Percentiles rank a stretch among this genome's conserved stretches.
phyloP scores from a whole-genome alignment of 2,888 invertebrate genomes.

The Hedychridium roseum region DNA sequence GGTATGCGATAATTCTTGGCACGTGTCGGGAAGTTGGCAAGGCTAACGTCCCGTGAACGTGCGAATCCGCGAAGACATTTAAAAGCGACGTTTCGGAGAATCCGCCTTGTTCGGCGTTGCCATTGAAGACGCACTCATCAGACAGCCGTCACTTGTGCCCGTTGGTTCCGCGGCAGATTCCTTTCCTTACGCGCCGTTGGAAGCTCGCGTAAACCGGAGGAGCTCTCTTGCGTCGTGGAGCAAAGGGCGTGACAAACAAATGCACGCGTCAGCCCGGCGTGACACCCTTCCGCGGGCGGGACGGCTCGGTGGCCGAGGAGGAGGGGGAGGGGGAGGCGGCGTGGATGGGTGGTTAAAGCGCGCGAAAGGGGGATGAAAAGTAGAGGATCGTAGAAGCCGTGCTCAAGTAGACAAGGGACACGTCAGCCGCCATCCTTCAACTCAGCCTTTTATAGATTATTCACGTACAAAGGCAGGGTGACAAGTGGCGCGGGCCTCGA shows the following conservation, averaged over 20 bases:
- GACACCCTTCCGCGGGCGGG: slow-evolving; percentile 49
- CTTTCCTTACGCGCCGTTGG: slow-evolving; percentile 17
- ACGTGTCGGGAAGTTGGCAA: too few relatives aligned
- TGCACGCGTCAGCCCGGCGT: slow-evolving; percentile 54
- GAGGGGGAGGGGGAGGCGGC: slow-evolving; percentile 19
- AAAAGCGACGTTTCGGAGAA: too few relatives aligned
- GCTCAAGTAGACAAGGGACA: slow-evolving; percentile 63
- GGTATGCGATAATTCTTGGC: too few relatives aligned
- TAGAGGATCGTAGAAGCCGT: slow-evolving; percentile 59
- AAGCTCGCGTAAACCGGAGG: slow-evolving; percentile 34
- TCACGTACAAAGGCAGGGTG: slow-evolving; percentile 59
- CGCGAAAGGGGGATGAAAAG: slow-evolving; percentile 49
- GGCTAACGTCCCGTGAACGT: too few relatives aligned
- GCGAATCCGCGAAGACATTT: too few relatives aligned
- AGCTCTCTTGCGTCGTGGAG: slow-evolving; percentile 30
- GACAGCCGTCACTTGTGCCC: too few relatives aligned
- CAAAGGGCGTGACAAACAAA: slow-evolving; percentile 54
- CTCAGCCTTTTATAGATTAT: slow-evolving; percentile 63
- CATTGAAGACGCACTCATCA: too few relatives aligned
- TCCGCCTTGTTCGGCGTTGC: too few relatives aligned
- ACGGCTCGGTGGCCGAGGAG: slow-evolving; percentile 24
- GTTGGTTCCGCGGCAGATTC: slow-evolving; percentile 28
- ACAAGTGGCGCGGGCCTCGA: slow-evolving; percentile 47
- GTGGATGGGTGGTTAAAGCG: slow-evolving; percentile 17
- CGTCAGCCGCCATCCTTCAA: slow-evolving; percentile 56